These are phyloP conservation scores for Pteronotus mesoamericanus DNA, from an alignment of 2,797 vertebrate species.

Conservation along the genomic window DNA sequence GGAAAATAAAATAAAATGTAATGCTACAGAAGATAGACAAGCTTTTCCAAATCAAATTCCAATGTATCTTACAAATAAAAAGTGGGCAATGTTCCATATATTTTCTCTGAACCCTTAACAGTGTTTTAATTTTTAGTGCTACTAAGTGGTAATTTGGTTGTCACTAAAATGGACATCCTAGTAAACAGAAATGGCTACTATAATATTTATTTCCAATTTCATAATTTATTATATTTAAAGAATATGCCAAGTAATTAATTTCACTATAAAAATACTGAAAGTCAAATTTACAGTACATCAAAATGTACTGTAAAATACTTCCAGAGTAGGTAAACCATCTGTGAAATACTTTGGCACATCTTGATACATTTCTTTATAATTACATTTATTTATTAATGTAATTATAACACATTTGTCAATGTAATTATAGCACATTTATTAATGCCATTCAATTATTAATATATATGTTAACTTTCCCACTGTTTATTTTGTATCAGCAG, in stretches of 20 bases:
- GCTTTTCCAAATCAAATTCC: background rate
- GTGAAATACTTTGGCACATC: background rate
- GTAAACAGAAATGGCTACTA: background rate
- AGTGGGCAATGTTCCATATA: background rate
- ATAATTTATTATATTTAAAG: background rate
- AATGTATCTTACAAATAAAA: background rate
- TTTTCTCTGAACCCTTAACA: background rate
- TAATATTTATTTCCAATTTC: slow-evolving; percentile 2
- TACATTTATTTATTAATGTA: background rate
- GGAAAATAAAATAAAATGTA: background rate
- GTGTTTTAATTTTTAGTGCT: background rate
- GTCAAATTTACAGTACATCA: background rate
- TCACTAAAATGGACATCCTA: background rate
- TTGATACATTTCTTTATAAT: background rate
- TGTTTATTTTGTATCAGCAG: background rate
- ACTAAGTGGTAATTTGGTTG: background rate
- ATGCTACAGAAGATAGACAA: background rate
- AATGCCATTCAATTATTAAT: background rate
- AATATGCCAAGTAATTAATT: slow-evolving; percentile 1
- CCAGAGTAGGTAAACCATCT: background rate
- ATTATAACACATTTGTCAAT: background rate
- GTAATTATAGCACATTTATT: background rate
- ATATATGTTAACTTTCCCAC: background rate
- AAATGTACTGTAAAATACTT: background rate
- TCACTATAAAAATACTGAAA: background rate